Evolutionary conservation across 2,113 vertebrate genomes (phyloP).

Genomic region (Notothenia coriiceps): DNA sequence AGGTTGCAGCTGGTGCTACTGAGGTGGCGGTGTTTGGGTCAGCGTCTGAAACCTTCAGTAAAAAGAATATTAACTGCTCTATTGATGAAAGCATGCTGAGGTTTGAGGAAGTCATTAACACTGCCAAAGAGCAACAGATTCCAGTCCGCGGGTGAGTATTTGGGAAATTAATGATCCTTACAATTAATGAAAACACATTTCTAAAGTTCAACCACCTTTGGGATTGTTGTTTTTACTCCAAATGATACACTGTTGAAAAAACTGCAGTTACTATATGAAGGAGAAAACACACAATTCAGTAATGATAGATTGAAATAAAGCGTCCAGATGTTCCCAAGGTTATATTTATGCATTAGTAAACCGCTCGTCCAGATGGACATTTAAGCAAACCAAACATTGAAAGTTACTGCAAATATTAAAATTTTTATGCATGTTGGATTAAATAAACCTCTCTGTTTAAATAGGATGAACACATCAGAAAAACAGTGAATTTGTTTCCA

Average conservation of each 20-base stretch:
- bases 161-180: conserved; percentile 12
- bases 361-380: conserved; percentile 66
- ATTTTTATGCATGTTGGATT: conserved; percentile 12
- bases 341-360: conserved; percentile 62
- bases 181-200: conserved; percentile 30
- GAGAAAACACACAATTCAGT: conserved; percentile 51
- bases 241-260: conserved; percentile 11
- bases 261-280: conserved; percentile 38
- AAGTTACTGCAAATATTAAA: conserved; percentile 40
- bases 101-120: conserved; percentile 89
- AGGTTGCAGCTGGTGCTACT: conserved; percentile 93
- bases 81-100: conserved; percentile 94
- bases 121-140: conserved; percentile 88
- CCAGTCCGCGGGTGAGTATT: conserved; percentile 91
- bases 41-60: conserved; percentile 93
- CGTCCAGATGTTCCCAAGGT: conserved; percentile 74
- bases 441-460: neutral
- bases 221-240: conserved; percentile 14
- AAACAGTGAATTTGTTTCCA: neutral
- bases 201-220: neutral
- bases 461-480: neutral
- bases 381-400: conserved; percentile 34
- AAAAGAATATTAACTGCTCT: conserved; percentile 94
- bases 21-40: conserved; percentile 96
- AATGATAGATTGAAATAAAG: conserved; percentile 70